Percentiles rank a stretch among this genome's conserved stretches.
Evolutionary conservation across 2,888 invertebrate genomes (phyloP).

Genomic region (Maniola hyperantus): DNA sequence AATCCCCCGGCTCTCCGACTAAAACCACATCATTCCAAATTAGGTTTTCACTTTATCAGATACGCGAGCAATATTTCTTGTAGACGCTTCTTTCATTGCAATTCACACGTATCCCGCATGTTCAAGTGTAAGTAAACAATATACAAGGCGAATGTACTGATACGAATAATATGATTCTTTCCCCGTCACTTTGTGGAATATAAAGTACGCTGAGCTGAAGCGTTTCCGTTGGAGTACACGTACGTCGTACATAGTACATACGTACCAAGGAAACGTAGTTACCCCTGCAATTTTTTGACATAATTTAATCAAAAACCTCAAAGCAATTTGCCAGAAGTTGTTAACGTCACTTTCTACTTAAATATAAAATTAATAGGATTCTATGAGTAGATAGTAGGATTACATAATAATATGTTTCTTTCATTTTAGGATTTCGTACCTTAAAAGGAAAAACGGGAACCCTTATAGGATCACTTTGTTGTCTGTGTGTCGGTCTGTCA

Average conservation of each 20-base stretch:
- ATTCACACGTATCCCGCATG: not conserved
- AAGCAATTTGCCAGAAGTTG: no score
- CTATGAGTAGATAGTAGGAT: no score
- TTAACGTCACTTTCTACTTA: no score
- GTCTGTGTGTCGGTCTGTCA: no score
- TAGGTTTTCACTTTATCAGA: not conserved
- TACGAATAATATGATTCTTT: conserved; percentile 4
- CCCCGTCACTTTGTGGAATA: conserved; percentile 12
- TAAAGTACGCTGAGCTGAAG: conserved; percentile 15
- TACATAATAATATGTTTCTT: no score
- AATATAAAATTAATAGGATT: no score
- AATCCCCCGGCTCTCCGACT: no score
- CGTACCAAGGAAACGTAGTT: not conserved
- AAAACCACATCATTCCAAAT: not conserved
- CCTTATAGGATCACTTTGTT: no score
- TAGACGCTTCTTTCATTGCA: conserved; percentile 4
- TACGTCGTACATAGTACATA: not conserved
- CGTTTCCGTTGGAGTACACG: not conserved
- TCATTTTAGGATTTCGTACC: no score
- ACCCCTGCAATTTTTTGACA: no score
- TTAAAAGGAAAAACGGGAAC: no score
- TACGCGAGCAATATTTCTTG: conserved; percentile 8
- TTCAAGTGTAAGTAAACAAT: not conserved
- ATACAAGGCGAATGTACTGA: conserved; percentile 1
- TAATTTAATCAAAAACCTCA: no score